These are phyloP conservation scores for Prinia subflava DNA, from an alignment of 2,113 vertebrate species.

Conservation along the genomic window DNA sequence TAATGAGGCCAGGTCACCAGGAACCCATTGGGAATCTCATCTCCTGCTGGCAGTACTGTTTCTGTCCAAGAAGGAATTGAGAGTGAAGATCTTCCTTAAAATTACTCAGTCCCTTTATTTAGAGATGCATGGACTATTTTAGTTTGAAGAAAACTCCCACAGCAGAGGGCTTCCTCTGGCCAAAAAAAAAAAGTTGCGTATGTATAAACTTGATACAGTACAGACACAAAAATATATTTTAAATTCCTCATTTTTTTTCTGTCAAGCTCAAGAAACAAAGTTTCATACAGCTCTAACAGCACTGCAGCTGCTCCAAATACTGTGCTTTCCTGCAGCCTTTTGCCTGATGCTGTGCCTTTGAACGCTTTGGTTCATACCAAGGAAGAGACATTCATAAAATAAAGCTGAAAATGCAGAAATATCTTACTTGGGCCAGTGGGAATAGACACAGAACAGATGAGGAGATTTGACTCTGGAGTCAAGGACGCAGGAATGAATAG, in stretches of 20 bases:
- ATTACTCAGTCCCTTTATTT: neutral
- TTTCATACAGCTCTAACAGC: neutral
- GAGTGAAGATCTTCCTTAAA: neutral
- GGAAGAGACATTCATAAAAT: neutral
- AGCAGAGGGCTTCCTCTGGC: neutral
- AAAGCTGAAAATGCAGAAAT: neutral
- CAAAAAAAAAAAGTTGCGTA: neutral
- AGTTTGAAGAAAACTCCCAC: neutral
- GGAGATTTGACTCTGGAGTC: neutral
- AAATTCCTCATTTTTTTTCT: neutral
- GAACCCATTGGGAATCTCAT: neutral
- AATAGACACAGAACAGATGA: neutral
- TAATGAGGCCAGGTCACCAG: conserved; percentile 29
- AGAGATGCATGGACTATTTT: neutral
- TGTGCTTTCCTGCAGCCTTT: neutral
- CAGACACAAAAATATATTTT: neutral
- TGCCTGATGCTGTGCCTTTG: neutral
- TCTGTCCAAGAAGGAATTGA: neutral
- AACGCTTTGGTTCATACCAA: neutral
- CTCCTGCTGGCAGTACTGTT: neutral
- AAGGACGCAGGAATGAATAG: neutral
- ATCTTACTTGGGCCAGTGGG: neutral
- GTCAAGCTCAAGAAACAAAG: neutral
- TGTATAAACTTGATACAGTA: neutral
- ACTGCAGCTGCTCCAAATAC: neutral